phyloP scores from a whole-genome alignment of 2,888 invertebrate species.

The Adineta ricciae region DNA sequence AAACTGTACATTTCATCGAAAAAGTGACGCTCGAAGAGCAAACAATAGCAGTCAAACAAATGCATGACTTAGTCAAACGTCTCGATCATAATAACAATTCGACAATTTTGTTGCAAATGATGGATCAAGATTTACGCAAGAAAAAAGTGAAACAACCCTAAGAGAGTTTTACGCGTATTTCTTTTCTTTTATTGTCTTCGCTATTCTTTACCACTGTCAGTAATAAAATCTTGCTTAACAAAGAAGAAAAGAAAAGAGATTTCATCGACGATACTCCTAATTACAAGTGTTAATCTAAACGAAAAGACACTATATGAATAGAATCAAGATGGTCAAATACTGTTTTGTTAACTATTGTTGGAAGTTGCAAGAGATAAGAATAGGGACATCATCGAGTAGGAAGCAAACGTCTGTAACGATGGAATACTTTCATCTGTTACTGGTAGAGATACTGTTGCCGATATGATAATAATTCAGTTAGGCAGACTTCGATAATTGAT shows the following conservation, averaged over 20 bases:
- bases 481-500: not conserved
- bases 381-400: not conserved
- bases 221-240: not conserved
- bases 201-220: not conserved
- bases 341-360: no score
- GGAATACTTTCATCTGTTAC: not conserved
- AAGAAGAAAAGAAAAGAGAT: not conserved
- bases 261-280: not conserved
- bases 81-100: not conserved
- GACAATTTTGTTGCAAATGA: not conserved
- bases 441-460: not conserved
- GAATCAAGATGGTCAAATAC: not conserved
- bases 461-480: not conserved
- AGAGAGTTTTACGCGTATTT: not conserved
- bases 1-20: conserved; percentile 19
- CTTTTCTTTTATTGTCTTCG: not conserved
- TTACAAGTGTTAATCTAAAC: not conserved
- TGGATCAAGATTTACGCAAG: conserved; percentile 8
- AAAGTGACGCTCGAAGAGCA: not conserved
- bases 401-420: not conserved
- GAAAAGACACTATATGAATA: not conserved
- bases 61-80: not conserved
- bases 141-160: not conserved
- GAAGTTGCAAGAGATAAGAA: no score
- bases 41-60: not conserved